phyloP scores from a whole-genome alignment of 30 jellyfish, hydroid and myxozoan genomes.

The Mastigias papua region DNA sequence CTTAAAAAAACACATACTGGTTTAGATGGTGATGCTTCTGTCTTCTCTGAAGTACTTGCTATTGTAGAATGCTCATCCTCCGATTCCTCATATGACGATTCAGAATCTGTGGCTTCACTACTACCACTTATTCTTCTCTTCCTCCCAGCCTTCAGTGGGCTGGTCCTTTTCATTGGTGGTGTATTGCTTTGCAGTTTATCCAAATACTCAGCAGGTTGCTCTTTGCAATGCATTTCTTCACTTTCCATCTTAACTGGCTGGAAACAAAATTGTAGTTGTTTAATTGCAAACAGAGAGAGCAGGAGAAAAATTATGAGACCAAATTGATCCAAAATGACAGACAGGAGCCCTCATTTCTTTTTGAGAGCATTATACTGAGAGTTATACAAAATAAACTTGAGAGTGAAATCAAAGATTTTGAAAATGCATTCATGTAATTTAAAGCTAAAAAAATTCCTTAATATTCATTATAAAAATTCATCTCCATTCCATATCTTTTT shows the following conservation, averaged over 20 bases:
- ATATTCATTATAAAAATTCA: no score
- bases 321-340: no score
- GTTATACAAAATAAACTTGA: no score
- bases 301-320: no score
- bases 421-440: no score
- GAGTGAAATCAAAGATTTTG: no score
- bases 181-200: background rate
- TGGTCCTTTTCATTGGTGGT: background rate
- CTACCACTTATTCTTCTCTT: background rate
- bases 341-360: no score
- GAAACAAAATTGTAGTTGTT: background rate
- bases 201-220: background rate
- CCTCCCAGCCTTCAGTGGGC: background rate
- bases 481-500: no score
- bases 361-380: no score
- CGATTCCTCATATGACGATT: conserved; percentile 21
- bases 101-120: background rate
- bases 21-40: background rate
- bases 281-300: background rate
- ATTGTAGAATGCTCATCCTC: background rate
- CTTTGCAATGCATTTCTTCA: background rate
- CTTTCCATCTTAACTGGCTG: background rate
- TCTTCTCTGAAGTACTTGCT: background rate
- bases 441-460: no score
- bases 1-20: conserved; percentile 3